Base-by-base conservation (phyloP, 2,888 invertebrate genomes). In the Melieria omissa region DNA sequence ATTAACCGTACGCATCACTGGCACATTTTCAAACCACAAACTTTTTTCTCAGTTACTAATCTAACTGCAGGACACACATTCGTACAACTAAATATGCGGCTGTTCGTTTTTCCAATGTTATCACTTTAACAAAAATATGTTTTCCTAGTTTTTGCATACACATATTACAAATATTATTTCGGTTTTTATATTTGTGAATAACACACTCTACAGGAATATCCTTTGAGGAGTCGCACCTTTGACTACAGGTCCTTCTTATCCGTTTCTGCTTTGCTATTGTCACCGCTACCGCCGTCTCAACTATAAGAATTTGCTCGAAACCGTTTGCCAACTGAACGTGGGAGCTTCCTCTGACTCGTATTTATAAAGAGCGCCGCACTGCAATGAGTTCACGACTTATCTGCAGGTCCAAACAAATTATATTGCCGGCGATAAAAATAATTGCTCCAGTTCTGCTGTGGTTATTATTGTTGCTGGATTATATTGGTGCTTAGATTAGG, bases 261-360 rank as follows among this genome's bases (percentile, higher is more conserved):
- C 8, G 9, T 5, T 5, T 5, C 8, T 5, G 16, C 41, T 9
- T 8, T 63, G 10, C 14, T 63, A 54, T n/a, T 54, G 44, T 47
- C n/a, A 65, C 54, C 44, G 44, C 16, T 54, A 10, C 16, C 44
- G n/a, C 44, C 16, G 65, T 14, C 55, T 29, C 7, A 55, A 29
- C 12, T 55, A 55, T 41, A 46, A 54, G 9, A 70, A 63, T 47
- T 14, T 63, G 12, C 10, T 73, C 68, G 73, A 74, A 74, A 55
- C 65, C 65, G 70, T 69, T 74, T 74, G 71, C 65, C 68, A 71
- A 79, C 78, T 78, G 73, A 78, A 69, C 68, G 66, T 62, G 72
- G 72, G 67, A 63, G 65, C 70, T 45, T 62, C 44, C 7, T 10
- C 9, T 41, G 1, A 44, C 9, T 61, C 63, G 42, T 70, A 72